These are phyloP conservation scores for Rhopalosiphum nymphaeae DNA, from an alignment of 2,888 invertebrate species.

Conservation along the genomic window DNA sequence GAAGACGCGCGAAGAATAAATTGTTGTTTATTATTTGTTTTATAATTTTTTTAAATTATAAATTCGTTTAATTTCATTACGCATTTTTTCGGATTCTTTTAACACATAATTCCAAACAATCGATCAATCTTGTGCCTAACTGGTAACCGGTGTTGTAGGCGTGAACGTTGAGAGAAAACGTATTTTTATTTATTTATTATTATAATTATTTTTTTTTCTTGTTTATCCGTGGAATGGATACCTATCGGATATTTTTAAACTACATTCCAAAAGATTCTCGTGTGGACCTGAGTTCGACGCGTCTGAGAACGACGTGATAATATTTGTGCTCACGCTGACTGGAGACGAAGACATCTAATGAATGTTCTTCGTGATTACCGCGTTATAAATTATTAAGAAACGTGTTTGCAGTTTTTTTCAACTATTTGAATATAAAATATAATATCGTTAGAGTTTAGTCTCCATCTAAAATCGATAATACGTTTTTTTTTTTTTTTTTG, in stretches of 20 bases:
- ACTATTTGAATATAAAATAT: neutral
- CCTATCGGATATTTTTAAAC: neutral
- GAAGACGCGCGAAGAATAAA: neutral
- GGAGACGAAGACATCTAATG: neutral
- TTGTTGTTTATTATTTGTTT: constrained; percentile 20
- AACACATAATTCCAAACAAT: neutral
- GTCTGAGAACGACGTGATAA: neutral
- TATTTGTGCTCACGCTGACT: neutral
- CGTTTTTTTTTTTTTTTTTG: neutral
- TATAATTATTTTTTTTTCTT: neutral
- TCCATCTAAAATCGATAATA: neutral
- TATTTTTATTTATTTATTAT: constrained; percentile 23
- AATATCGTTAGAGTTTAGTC: no score
- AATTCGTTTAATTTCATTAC: neutral
- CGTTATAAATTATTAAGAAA: neutral
- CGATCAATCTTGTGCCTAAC: constrained; percentile 37
- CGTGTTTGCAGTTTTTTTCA: neutral
- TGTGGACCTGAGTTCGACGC: neutral
- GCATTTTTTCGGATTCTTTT: neutral
- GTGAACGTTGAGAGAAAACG: neutral
- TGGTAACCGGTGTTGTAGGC: constrained; percentile 19
- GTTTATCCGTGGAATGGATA: neutral
- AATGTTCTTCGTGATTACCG: neutral
- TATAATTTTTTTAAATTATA: constrained; percentile 11
- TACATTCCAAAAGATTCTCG: neutral